Evolutionary conservation across 2,797 vertebrate genomes (phyloP), one percentile per base, ranked within the genome.

Genomic region (Muscicapa striata): DNA sequence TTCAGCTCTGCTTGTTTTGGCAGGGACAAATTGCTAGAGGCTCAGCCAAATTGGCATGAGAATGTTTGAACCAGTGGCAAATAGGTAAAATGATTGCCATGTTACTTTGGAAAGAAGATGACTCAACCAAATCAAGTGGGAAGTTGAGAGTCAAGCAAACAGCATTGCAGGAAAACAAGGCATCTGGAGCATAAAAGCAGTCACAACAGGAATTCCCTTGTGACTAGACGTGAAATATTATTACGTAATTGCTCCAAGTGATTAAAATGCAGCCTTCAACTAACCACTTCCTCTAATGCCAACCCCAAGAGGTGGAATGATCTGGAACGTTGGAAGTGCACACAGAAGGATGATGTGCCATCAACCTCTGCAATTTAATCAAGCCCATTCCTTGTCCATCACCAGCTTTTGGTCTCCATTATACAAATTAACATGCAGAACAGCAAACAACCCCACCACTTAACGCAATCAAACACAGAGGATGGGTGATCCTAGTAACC

Each of bases 191-290:
- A 82, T 74, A 87, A 86, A 94, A 83, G 90, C 90, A 97, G 93
- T 73, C 93, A 95, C 86, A 95, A 95, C 59, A 89, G 94, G 90
- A 93, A 95, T 95, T 95, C 94, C 75, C 92, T 77, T 82, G 78
- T 80, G 90, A 94, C 68, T 67, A 94, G 64, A 94, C 64, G 78
- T 48, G 75, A 85, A 95, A 70, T 83, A 77, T 89, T 93, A 91
- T 72, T 85, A 74, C 49, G 85, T 85, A 94, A 96, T 91, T 94
- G 57, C 82, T 89, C 45, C 41, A 38, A 58, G 69, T 90, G 91
- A 94, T 94, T 94, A 94, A 94, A 95, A 88, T 2, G 0, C 43
- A 82, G 59, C 66, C 69, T 59, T 91, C 66, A 76, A 90, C 62
- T 38, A 95, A 94, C 73, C 79, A n/a, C 80, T 78, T 91, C 22